These are phyloP conservation scores for Drosophila rubida DNA, from an alignment of 2,888 invertebrate species.

Conservation along the genomic window DNA sequence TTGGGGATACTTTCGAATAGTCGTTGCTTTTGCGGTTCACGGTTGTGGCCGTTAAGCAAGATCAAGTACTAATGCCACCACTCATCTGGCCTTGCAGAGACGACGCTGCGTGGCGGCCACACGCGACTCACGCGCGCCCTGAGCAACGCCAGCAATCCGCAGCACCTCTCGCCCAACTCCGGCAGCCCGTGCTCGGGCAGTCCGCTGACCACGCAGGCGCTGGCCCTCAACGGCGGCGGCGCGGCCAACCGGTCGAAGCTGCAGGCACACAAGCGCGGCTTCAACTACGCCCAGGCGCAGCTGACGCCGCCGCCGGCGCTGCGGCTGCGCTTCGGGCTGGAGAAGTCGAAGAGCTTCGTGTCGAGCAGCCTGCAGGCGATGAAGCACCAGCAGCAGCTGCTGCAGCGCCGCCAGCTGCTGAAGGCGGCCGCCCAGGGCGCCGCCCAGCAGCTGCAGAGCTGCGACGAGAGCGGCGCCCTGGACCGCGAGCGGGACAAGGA, in stretches of 20 bases:
- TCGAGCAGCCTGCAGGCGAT: slow-evolving; percentile 78
- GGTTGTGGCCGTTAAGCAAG: too few species aligned
- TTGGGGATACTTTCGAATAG: too few species aligned
- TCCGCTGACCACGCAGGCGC: slow-evolving; percentile 73
- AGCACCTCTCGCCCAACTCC: slow-evolving; percentile 60
- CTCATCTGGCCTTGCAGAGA: neutral
- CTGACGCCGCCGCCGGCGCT: slow-evolving; percentile 67
- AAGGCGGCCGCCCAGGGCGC: slow-evolving; percentile 27
- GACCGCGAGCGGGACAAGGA: slow-evolving; percentile 51
- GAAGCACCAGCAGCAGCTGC: slow-evolving; percentile 72
- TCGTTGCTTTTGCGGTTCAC: too few species aligned
- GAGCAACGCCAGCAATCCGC: slow-evolving; percentile 51
- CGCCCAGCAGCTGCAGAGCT: slow-evolving; percentile 66
- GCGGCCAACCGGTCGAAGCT: slow-evolving; percentile 60
- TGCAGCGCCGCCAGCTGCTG: slow-evolving; percentile 61
- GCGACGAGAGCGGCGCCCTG: slow-evolving; percentile 73
- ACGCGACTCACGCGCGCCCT: slow-evolving; percentile 62
- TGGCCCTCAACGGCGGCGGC: slow-evolving; percentile 64
- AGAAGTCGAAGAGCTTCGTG: slow-evolving; percentile 84
- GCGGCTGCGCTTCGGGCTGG: slow-evolving; percentile 73
- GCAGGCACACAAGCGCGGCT: slow-evolving; percentile 66
- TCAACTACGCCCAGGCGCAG: slow-evolving; percentile 69
- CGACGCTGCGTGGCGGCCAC: slow-evolving; percentile 43
- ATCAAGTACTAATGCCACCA: too few species aligned
- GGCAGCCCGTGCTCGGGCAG: slow-evolving; percentile 64